These are phyloP conservation scores for Cryptotermes secundus DNA, from an alignment of 1,140 invertebrate genomes.

Conservation along the genomic window DNA sequence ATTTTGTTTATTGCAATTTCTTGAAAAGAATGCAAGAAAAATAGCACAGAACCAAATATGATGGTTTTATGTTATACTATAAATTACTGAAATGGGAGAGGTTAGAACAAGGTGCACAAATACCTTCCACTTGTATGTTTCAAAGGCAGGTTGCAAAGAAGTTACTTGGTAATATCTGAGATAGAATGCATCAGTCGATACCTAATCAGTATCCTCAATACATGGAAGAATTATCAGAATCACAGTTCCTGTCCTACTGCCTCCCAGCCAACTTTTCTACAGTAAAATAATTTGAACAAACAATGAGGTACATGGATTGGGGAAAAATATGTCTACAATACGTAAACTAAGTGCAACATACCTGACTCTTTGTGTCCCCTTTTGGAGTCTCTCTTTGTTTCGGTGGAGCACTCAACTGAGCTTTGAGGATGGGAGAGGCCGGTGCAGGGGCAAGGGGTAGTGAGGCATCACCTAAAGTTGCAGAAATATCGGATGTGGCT, in stretches of 20 bases:
- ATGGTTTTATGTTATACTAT: no score
- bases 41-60: no score
- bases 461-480: not conserved
- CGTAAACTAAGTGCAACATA: constrained; percentile 46
- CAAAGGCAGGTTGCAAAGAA: no score
- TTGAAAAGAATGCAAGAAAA: no score
- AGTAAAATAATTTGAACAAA: not conserved
- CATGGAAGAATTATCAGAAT: no score
- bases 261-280: not conserved
- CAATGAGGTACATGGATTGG: not conserved
- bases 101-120: no score
- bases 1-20: no score
- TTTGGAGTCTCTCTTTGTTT: constrained; percentile 51
- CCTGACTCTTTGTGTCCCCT: constrained; percentile 61
- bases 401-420: constrained; percentile 70
- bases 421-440: constrained; percentile 72
- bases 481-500: constrained; percentile 48
- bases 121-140: no score
- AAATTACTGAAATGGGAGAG: no score
- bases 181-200: no score
- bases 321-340: not conserved
- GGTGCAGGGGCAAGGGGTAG: constrained; percentile 38
- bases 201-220: no score
- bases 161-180: no score
- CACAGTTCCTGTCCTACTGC: not conserved